phyloP scores from a whole-genome alignment of 2,888 invertebrate genomes.

The Parelbella ahira region DNA sequence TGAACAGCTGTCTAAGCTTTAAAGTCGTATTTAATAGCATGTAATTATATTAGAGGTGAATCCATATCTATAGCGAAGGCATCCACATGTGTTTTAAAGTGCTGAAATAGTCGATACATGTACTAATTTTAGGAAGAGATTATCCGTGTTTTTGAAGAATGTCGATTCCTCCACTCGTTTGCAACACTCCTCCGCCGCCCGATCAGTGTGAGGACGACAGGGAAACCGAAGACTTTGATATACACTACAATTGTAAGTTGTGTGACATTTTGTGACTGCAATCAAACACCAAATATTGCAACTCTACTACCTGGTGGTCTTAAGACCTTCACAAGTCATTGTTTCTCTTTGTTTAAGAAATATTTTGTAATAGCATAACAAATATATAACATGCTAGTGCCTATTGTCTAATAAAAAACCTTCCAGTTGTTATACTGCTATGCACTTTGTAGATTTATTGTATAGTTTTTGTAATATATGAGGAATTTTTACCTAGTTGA shows the following conservation, averaged over 20 bases:
- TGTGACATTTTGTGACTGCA: too few relatives aligned
- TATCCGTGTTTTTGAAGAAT: slow-evolving; percentile 46
- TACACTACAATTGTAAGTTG: slow-evolving; percentile 67
- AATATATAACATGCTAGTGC: too few relatives aligned
- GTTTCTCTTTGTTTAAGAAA: slow-evolving; percentile 9
- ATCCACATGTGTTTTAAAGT: slow-evolving; percentile 12
- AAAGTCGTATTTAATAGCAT: slow-evolving; percentile 10
- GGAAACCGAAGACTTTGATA: slow-evolving; percentile 73
- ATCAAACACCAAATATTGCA: too few relatives aligned
- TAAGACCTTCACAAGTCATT: slow-evolving; percentile 15
- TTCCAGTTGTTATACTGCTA: too few relatives aligned
- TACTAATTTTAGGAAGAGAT: slow-evolving; percentile 1
- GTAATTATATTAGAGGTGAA: slow-evolving; percentile 10
- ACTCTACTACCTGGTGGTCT: slow-evolving; percentile 6
- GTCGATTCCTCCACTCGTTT: slow-evolving; percentile 84
- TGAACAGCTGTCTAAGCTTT: slow-evolving; percentile 66
- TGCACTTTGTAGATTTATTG: too few relatives aligned
- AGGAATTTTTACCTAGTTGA: too few relatives aligned
- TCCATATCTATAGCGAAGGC: not conserved
- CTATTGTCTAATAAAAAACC: too few relatives aligned
- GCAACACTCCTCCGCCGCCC: slow-evolving; percentile 84
- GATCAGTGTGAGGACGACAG: slow-evolving; percentile 84
- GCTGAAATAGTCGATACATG: slow-evolving; percentile 3
- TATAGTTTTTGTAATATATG: too few relatives aligned
- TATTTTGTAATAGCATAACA: not conserved